Conservation (phyloP, 2,113 vertebrate genomes). For the Orthonyx spaldingii region DNA sequence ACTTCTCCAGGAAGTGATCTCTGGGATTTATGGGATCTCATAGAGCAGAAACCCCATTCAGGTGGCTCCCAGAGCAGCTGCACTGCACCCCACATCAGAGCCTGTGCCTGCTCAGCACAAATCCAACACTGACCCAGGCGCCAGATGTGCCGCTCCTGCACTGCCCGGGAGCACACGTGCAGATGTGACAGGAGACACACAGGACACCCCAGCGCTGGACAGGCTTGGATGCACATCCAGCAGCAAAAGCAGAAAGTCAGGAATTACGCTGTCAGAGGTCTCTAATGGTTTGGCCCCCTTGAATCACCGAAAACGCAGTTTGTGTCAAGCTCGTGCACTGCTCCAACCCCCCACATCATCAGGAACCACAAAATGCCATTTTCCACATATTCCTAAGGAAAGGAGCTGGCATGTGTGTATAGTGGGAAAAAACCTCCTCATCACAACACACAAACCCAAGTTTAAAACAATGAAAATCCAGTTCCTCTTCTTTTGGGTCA, state of each 20-base stretch:
- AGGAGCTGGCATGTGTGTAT: fast-evolving
- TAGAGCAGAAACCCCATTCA: too few species aligned
- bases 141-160: too few species aligned
- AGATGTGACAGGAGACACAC: too few species aligned
- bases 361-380: neutral
- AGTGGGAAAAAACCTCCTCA: neutral
- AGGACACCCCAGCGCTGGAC: too few species aligned
- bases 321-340: neutral
- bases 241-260: neutral
- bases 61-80: too few species aligned
- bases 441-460: neutral
- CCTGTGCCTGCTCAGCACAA: too few species aligned
- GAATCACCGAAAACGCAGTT: fast-evolving
- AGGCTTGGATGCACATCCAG: fast-evolving
- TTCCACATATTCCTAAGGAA: neutral
- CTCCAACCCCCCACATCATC: neutral
- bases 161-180: too few species aligned
- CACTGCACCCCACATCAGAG: too few species aligned
- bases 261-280: neutral
- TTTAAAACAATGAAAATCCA: neutral
- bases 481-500: neutral
- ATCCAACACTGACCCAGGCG: too few species aligned
- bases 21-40: too few species aligned
- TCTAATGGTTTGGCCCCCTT: neutral
- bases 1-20: too few species aligned